Evolutionary conservation across 2,888 invertebrate genomes (phyloP).

Genomic region (Epinotia demarniana): DNA sequence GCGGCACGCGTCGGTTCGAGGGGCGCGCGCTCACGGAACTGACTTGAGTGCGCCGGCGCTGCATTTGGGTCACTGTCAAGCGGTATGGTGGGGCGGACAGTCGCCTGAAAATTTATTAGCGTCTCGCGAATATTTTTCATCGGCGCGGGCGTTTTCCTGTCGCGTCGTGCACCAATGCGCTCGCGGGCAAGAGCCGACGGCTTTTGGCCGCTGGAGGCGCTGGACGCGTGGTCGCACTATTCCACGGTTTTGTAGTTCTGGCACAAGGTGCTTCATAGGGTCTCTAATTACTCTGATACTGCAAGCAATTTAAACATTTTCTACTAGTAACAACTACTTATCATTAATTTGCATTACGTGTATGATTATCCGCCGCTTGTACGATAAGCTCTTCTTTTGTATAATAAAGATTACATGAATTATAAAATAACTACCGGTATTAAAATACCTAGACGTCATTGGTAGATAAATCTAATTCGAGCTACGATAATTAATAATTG

Average conservation of each 20-base stretch:
- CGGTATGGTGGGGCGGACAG: conserved; percentile 78
- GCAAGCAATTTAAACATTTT: too few species aligned
- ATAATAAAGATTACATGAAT: too few species aligned
- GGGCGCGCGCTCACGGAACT: conserved; percentile 80
- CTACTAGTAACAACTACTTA: too few species aligned
- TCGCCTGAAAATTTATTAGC: conserved; percentile 77
- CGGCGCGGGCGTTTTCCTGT: conserved; percentile 76
- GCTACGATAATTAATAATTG: too few species aligned
- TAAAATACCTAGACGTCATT: too few species aligned
- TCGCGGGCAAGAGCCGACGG: conserved; percentile 57
- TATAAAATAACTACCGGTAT: too few species aligned
- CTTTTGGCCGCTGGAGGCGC: conserved; percentile 59
- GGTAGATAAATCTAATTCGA: too few species aligned
- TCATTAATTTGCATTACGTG: too few species aligned
- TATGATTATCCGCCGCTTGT: too few species aligned
- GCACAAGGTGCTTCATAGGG: background rate
- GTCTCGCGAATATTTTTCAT: conserved; percentile 79
- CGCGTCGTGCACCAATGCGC: conserved; percentile 71
- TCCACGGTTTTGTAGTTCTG: background rate
- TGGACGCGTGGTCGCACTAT: conserved; percentile 45
- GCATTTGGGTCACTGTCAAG: conserved; percentile 84
- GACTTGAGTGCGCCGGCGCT: conserved; percentile 75
- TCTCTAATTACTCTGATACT: too few species aligned
- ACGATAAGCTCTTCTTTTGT: too few species aligned
- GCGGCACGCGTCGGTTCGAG: conserved; percentile 62